These are phyloP conservation scores for Pelvicachromis taeniatus DNA, from an alignment of 2,113 vertebrate species.

Conservation along the genomic window DNA sequence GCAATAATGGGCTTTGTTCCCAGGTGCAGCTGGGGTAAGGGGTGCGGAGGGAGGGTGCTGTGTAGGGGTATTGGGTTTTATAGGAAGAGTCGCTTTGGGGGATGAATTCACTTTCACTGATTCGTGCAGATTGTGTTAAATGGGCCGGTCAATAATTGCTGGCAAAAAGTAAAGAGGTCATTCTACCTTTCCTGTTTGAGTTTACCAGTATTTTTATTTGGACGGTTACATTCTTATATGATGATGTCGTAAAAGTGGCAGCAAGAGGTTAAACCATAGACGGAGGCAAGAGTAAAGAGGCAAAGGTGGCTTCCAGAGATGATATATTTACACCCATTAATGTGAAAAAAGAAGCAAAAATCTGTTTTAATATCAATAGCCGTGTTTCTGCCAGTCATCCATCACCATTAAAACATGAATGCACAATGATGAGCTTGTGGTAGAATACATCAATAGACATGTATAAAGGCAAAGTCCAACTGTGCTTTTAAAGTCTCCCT, in stretches of 20 bases:
- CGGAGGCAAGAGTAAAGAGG: not conserved
- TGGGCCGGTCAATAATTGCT: slow-evolving; percentile 85
- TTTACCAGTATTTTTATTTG: not conserved
- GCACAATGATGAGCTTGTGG: not conserved
- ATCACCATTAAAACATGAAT: not conserved
- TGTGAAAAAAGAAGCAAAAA: not conserved
- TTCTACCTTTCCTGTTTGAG: not conserved
- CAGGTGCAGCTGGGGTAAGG: slow-evolving; percentile 17
- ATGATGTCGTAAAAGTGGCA: not conserved
- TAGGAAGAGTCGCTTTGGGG: slow-evolving; percentile 21
- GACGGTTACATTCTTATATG: not conserved
- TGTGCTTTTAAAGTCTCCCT: not conserved
- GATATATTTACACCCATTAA: not conserved
- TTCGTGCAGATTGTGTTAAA: slow-evolving; percentile 90
- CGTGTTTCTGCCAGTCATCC: not conserved
- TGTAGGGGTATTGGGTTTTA: not conserved
- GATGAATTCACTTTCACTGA: slow-evolving; percentile 66
- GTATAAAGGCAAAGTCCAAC: not conserved
- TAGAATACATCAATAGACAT: not conserved
- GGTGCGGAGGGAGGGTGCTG: not conserved
- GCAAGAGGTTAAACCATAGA: not conserved
- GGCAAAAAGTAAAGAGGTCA: slow-evolving; percentile 76
- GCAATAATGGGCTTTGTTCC: slow-evolving; percentile 63
- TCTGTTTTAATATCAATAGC: not conserved
- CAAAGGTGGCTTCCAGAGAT: not conserved